phyloP scores from a whole-genome alignment of 2,888 invertebrate genomes.

The Tuberolachnus salignus region DNA sequence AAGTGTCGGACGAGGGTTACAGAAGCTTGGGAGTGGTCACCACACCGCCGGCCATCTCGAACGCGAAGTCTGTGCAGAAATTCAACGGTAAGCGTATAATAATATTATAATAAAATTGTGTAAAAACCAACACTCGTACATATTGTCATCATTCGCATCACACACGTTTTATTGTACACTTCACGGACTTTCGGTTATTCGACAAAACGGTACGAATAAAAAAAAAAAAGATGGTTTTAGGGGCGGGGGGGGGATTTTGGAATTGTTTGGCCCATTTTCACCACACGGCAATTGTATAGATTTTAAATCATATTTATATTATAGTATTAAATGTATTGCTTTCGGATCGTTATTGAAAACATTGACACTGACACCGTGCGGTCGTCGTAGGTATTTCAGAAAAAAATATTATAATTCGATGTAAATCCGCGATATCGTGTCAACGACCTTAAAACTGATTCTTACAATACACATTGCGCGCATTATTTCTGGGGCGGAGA shows the following conservation, averaged over 20 bases:
- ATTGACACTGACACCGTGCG: slow-evolving; percentile 13
- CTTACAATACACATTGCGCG: not conserved
- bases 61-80: slow-evolving; percentile 39
- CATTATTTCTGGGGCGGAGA: not conserved
- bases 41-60: slow-evolving; percentile 64
- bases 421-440: not conserved
- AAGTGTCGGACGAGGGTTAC: slow-evolving; percentile 85
- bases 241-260: too few species aligned
- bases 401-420: not conserved
- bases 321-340: not conserved
- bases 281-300: too few species aligned
- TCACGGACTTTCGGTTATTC: too few species aligned
- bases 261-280: too few species aligned
- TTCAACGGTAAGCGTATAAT: slow-evolving; percentile 34
- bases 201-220: too few species aligned
- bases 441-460: not conserved
- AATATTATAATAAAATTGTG: not conserved
- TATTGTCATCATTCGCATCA: not conserved
- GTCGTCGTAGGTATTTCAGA: not conserved
- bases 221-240: too few species aligned
- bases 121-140: not conserved
- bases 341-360: slow-evolving; percentile 12
- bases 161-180: too few species aligned
- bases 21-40: slow-evolving; percentile 75
- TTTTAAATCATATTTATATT: too few species aligned